Base-by-base conservation (phyloP, 2,888 invertebrate genomes). In the Pediacus dermestoides region DNA sequence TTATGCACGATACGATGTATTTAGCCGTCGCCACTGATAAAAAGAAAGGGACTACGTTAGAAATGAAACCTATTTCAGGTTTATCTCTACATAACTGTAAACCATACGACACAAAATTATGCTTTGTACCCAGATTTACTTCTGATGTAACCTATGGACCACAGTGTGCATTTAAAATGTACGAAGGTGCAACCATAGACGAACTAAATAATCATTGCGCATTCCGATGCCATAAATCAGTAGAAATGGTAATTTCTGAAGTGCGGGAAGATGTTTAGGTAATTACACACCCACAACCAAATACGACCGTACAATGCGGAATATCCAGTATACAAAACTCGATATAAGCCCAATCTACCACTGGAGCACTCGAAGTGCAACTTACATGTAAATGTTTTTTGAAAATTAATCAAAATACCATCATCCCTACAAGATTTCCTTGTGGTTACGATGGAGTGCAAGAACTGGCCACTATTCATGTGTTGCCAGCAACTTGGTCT, bases 51-150 rank as follows among this genome's bases (percentile, higher is more conserved):
- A n/a, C n/a, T n/a, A n/a, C n/a, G n/a, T n/a, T n/a, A 4, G 16
- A 39, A 18, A 21, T 40, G 4, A 33, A 43, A 31, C 48, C 42
- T 34, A 48, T 48, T 21, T 45, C 48, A 23, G 45, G 42, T 1
- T 16, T 30, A 2, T 39, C 39, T 1, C 30, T 48, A 34, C 37
- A 39, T 6, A 27, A 49, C 4, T 47, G 44, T 18, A 39, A 37
- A 16, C 47, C 47, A 8, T 42, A 37, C 16, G 15, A 33, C 1
- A 35, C 41, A 11, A 46, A 37, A 39, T 22, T 50, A 12, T 48
- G 50, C 16, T 50, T 27, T 26, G 4, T 50, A 1, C 45, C 47
- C 10, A 26, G 48, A 18, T 50, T 46, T 16, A 37, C 35, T 2
- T 16, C 48, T 28, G 46, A 49, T 23, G 14, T 11, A 1, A 6